Base-by-base conservation (phyloP, 2,888 invertebrate genomes). In the Acrobasis repandana region DNA sequence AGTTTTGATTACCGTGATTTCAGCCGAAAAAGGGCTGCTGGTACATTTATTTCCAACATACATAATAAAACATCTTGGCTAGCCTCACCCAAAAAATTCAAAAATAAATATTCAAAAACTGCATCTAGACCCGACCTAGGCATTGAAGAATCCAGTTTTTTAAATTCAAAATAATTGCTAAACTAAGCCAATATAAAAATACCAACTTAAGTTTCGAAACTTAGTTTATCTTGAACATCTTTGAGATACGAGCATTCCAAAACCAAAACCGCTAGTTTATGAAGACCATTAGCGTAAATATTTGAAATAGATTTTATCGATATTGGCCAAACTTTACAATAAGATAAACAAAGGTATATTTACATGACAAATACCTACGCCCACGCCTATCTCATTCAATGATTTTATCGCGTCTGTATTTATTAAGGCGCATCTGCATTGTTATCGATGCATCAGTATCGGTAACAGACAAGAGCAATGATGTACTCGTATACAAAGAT, bases 341-440 rank as follows among this genome's bases (percentile, higher is more conserved):
- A 58, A 58, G 36, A 50, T 50, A 51, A 51, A 60, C 60, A 60
- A 46, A 38, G 33, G 46, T 46, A 43, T 60, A 52, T 60, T 47
- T 60, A 61, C 52, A 65, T 60, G 62, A 62, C 57, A 61, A 62
- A 64, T 65, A 43, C 62, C 58, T 60, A 63, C 63, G 61, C 63
- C 61, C 61, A 62, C 64, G 60, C 60, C 50, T 64, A 52, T 58
- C 61, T 33, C 58, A 61, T 67, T 65, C 67, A 64, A 46, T 58
- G 65, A 65, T 69, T 67, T 65, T 67, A 67, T 69, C 66, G 61
- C 49, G 34, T 60, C 63, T 69, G 65, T 82, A 76, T 84, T 80
- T 79, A 77, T 82, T 80, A 79, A 79, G 74, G 77, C 66, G 72
- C 79, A 74, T 75, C 74, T 73, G 72, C 72, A 75, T 76, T 73